Evolutionary conservation across 2,888 invertebrate genomes (phyloP).

Genomic region (Eristalis arbustorum): DNA sequence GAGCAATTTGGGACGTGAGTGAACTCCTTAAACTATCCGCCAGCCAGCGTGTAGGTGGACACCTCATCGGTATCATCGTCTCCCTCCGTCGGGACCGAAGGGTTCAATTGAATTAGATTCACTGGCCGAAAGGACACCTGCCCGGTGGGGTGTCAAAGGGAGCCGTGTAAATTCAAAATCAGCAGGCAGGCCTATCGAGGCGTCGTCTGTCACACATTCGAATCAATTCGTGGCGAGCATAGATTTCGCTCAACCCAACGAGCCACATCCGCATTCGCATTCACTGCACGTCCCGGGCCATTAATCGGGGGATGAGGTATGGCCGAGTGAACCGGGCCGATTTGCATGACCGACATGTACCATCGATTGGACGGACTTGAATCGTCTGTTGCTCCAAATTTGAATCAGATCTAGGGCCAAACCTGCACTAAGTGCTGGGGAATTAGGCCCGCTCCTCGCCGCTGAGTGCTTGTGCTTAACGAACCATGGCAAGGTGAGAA

Average conservation of each 20-base stretch:
- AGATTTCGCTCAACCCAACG: not conserved
- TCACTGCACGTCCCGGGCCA: slow-evolving; percentile 1
- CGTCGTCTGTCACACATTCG: slow-evolving; percentile 15
- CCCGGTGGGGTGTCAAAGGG: slow-evolving; percentile 1
- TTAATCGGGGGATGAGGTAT: not conserved
- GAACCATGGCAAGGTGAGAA: not conserved
- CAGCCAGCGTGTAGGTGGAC: not conserved
- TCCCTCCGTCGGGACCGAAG: not conserved
- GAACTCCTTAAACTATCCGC: slow-evolving; percentile 26
- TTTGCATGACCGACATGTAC: not conserved
- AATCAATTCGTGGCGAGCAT: slow-evolving; percentile 16
- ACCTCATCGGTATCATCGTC: not conserved
- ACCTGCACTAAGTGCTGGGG: not conserved
- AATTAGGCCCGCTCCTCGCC: not conserved
- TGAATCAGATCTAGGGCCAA: not conserved
- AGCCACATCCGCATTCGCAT: slow-evolving; percentile 9
- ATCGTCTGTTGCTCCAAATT: not conserved
- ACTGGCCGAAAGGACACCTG: slow-evolving; percentile 11
- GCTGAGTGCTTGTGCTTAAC: not conserved
- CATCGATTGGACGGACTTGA: not conserved
- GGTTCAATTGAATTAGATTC: slow-evolving; percentile 21
- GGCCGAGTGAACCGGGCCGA: not conserved
- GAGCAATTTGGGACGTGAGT: slow-evolving; percentile 43
- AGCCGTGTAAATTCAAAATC: not conserved
- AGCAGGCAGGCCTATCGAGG: not conserved